Percentiles rank a stretch among this genome's conserved stretches.
These are phyloP conservation scores for Albula goreensis DNA, from an alignment of 2,113 vertebrate species.

Conservation along the genomic window DNA sequence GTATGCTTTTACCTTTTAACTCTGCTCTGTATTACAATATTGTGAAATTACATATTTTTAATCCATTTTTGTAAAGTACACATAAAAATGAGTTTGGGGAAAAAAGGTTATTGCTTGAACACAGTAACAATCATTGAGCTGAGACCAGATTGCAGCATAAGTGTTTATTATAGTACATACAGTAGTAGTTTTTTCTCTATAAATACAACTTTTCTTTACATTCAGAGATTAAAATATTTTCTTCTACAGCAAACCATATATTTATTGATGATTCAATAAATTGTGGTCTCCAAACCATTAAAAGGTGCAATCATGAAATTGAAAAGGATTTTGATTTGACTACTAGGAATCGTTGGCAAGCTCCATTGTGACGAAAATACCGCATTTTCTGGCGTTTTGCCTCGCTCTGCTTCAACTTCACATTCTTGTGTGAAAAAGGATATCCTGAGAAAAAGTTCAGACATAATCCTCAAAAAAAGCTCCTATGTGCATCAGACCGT, in stretches of 20 bases:
- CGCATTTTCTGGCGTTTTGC: slow-evolving; percentile 58
- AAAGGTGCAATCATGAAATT: slow-evolving; percentile 80
- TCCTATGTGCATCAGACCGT: slow-evolving; percentile 46
- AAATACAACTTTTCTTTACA: slow-evolving; percentile 70
- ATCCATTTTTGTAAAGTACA: too few relatives aligned
- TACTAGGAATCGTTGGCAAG: slow-evolving; percentile 78
- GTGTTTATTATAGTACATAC: slow-evolving; percentile 45
- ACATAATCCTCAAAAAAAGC: slow-evolving; percentile 56
- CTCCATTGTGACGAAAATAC: slow-evolving; percentile 47
- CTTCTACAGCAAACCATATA: slow-evolving; percentile 84
- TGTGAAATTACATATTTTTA: too few relatives aligned
- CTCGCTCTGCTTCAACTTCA: slow-evolving; percentile 43
- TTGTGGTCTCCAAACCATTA: slow-evolving; percentile 84
- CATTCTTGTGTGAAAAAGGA: slow-evolving; percentile 57
- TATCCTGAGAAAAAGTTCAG: slow-evolving; percentile 66
- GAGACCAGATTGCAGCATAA: neutral
- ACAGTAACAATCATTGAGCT: too few relatives aligned
- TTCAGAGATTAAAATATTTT: slow-evolving; percentile 81
- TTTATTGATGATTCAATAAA: slow-evolving; percentile 90
- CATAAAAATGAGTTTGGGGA: too few relatives aligned
- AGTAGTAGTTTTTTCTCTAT: slow-evolving; percentile 58
- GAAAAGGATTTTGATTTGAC: slow-evolving; percentile 73
- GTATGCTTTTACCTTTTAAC: too few relatives aligned
- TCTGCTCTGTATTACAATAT: too few relatives aligned
- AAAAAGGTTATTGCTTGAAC: too few relatives aligned